Evolutionary conservation across 2,113 vertebrate species (phyloP).

Genomic region (Pelecanoides urinatrix): DNA sequence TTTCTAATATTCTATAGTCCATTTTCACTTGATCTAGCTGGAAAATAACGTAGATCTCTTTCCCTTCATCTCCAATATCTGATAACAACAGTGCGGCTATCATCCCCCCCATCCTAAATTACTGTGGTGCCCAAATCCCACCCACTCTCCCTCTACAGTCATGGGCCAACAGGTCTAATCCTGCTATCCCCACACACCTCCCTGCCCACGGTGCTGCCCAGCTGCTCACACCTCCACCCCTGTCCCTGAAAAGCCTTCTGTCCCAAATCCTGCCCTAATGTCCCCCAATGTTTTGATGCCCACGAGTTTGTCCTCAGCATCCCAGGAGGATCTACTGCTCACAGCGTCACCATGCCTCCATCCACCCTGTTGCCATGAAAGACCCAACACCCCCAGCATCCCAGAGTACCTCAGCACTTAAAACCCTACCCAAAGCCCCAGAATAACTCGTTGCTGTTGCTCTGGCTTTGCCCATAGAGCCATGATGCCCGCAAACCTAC

Average conservation of each 20-base stretch:
- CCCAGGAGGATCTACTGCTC: neutral
- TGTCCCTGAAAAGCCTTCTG: neutral
- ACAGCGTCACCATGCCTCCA: fast-evolving
- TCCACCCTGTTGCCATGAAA: neutral
- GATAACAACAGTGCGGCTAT: fast-evolving
- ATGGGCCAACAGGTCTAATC: neutral
- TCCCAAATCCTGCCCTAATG: neutral
- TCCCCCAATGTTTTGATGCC: neutral
- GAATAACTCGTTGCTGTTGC: neutral
- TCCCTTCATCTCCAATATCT: neutral
- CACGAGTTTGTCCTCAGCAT: fast-evolving
- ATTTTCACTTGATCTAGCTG: neutral
- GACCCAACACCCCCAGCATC: too few relatives aligned
- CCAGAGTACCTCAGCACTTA: neutral
- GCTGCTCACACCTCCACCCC: neutral
- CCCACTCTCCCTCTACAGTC: fast-evolving
- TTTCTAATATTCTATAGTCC: neutral
- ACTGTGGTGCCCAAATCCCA: neutral
- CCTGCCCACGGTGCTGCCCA: too few relatives aligned
- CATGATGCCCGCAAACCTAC: neutral
- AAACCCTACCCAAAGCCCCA: neutral
- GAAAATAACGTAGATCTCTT: neutral
- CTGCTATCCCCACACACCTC: neutral
- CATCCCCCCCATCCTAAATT: neutral
- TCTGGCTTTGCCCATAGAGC: neutral